Conservation (phyloP, 1,140 invertebrate species). For the Matsumurasca onukii region DNA sequence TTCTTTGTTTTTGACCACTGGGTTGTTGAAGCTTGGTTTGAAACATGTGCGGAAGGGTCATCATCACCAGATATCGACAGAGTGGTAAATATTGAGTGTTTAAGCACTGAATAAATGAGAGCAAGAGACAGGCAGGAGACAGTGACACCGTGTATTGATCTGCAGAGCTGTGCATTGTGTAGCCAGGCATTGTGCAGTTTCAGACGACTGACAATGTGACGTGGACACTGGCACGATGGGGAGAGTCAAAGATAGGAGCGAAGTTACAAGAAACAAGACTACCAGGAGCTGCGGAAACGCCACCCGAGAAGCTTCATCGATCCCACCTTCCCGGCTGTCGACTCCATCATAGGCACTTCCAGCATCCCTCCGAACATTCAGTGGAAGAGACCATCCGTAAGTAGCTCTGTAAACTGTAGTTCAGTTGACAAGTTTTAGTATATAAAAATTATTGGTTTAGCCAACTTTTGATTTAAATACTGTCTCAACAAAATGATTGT, state of each 20-base stretch:
- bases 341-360: constrained; percentile 34
- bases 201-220: neutral
- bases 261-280: constrained; percentile 37
- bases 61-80: too few relatives aligned
- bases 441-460: neutral
- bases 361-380: constrained; percentile 37
- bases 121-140: neutral
- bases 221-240: neutral
- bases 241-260: constrained; percentile 10
- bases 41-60: too few relatives aligned
- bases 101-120: neutral
- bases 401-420: too few relatives aligned
- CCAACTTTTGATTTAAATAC: too few relatives aligned
- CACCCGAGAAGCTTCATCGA: constrained; percentile 37
- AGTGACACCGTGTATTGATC: neutral
- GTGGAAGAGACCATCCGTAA: constrained; percentile 41
- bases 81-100: too few relatives aligned
- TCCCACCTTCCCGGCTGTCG: constrained; percentile 38
- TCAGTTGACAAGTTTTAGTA: too few relatives aligned
- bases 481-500: too few relatives aligned
- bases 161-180: too few relatives aligned
- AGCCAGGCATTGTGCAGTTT: neutral
- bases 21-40: too few relatives aligned
- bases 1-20: too few relatives aligned
- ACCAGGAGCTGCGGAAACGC: constrained; percentile 36